Evolutionary conservation across 2,113 vertebrate species (phyloP).

Genomic region (Phoenicopterus ruber): DNA sequence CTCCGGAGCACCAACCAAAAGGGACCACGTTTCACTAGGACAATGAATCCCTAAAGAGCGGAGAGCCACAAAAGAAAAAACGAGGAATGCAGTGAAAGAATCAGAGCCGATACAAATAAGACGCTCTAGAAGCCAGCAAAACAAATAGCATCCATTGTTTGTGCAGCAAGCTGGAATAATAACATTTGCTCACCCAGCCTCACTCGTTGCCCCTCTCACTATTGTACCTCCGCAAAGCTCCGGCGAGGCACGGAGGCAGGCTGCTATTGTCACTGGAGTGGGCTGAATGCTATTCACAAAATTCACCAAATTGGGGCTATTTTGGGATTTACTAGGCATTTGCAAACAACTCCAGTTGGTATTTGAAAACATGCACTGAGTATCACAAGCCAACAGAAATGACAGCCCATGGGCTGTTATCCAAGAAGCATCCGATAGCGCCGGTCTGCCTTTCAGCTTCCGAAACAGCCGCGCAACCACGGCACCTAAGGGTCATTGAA

Average conservation of each 20-base stretch:
- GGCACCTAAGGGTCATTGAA: not conserved
- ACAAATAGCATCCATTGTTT: conserved; percentile 55
- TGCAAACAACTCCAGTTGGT: conserved; percentile 66
- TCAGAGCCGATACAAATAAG: not conserved
- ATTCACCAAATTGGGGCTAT: conserved; percentile 63
- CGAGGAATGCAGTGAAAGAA: not conserved
- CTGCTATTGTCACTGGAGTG: conserved; percentile 56
- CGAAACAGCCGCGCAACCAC: accelerated
- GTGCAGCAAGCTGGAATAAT: conserved; percentile 67
- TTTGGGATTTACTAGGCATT: conserved; percentile 66
- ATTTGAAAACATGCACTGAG: conserved; percentile 56
- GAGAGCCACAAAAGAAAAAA: conserved; percentile 4
- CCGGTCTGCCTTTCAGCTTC: not conserved
- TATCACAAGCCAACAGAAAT: conserved; percentile 30
- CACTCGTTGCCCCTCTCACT: conserved; percentile 6
- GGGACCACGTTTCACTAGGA: not conserved
- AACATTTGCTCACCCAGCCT: conserved; percentile 52
- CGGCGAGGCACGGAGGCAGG: conserved; percentile 7
- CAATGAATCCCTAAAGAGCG: not conserved
- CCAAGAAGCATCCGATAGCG: not conserved
- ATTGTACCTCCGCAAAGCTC: conserved; percentile 14
- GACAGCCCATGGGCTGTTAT: not conserved
- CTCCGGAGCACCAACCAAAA: not conserved
- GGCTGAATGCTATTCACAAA: conserved; percentile 57
- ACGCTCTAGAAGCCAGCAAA: conserved; percentile 33